phyloP scores from a whole-genome alignment of 2,888 invertebrate genomes.

The Opisthograptis luteolata region DNA sequence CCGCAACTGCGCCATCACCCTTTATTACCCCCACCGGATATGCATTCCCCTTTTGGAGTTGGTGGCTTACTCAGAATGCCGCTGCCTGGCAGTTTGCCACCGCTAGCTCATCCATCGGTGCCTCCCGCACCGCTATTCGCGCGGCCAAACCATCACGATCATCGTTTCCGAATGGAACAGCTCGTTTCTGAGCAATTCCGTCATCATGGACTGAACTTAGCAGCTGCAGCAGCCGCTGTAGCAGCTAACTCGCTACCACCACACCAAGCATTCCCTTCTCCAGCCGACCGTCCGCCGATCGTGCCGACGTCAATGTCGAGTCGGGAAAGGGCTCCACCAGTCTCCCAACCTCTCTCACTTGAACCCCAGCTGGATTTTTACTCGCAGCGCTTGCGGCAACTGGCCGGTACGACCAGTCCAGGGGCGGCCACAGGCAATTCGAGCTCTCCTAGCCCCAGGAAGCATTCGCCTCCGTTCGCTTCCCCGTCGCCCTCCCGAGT shows the following conservation, averaged over 20 bases:
- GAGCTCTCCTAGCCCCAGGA: constrained; percentile 92
- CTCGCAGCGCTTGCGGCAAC: constrained; percentile 99
- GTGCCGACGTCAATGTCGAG: constrained; percentile 81
- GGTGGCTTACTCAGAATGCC: constrained; percentile 90
- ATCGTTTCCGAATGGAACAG: constrained; percentile 93
- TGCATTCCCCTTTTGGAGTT: constrained; percentile 90
- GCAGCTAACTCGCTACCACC: constrained; percentile 86
- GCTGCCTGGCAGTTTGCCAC: constrained; percentile 85
- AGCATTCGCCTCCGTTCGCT: constrained; percentile 91
- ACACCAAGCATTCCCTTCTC: constrained; percentile 85
- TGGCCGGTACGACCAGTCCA: constrained; percentile 97
- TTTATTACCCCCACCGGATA: constrained; percentile 88
- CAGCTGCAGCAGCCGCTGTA: constrained; percentile 90
- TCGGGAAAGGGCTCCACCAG: constrained; percentile 75
- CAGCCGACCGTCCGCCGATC: constrained; percentile 84
- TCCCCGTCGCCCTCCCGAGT: constrained; percentile 91
- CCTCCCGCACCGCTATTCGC: constrained; percentile 90
- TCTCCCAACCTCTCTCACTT: constrained; percentile 88
- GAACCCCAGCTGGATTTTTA: constrained; percentile 99
- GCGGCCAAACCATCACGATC: constrained; percentile 90
- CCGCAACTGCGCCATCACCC: constrained; percentile 87
- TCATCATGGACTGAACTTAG: constrained; percentile 90
- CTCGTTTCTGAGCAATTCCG: constrained; percentile 92
- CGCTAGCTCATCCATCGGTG: constrained; percentile 87
- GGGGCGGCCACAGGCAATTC: constrained; percentile 93